phyloP scores from a whole-genome alignment of 2,888 invertebrate genomes.

The Drosophila cracens region DNA sequence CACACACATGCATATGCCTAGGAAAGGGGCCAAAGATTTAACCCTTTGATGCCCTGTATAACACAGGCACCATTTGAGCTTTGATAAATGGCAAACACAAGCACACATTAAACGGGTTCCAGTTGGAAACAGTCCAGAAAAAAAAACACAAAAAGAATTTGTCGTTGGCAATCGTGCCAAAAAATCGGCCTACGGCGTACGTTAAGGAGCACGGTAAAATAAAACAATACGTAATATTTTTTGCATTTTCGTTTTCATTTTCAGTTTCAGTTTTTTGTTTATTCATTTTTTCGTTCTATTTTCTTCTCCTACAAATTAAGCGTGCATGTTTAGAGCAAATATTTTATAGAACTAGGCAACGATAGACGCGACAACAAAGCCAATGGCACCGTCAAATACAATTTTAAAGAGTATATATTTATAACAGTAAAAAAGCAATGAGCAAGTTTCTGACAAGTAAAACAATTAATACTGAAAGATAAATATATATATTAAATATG shows the following conservation, averaged over 20 bases:
- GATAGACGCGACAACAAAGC: conserved; percentile 26
- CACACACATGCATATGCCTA: not conserved
- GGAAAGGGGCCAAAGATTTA: conserved; percentile 32
- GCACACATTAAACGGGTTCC: conserved; percentile 45
- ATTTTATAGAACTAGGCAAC: conserved; percentile 46
- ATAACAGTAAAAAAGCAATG: conserved; percentile 13
- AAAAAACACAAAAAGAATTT: not conserved
- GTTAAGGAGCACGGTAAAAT: conserved; percentile 16
- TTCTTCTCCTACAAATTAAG: conserved; percentile 66
- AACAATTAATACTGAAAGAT: not conserved
- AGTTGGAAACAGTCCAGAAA: conserved; percentile 39
- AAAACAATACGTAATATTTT: conserved; percentile 60
- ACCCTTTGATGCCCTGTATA: conserved; percentile 67
- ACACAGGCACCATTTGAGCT: conserved; percentile 57
- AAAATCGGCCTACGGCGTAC: conserved; percentile 52
- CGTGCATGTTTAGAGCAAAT: conserved; percentile 76
- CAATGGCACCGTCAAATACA: conserved; percentile 35
- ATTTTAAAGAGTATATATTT: conserved; percentile 37
- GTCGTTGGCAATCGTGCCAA: conserved; percentile 48
- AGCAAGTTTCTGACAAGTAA: not conserved
- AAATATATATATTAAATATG: no score
- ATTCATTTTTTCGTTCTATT: not conserved
- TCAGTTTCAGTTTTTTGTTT: not conserved
- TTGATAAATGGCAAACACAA: conserved; percentile 71
- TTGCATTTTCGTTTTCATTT: conserved; percentile 1